Base-by-base conservation (phyloP, 2,888 invertebrate genomes). In the Hydroisotoma schaefferi region DNA sequence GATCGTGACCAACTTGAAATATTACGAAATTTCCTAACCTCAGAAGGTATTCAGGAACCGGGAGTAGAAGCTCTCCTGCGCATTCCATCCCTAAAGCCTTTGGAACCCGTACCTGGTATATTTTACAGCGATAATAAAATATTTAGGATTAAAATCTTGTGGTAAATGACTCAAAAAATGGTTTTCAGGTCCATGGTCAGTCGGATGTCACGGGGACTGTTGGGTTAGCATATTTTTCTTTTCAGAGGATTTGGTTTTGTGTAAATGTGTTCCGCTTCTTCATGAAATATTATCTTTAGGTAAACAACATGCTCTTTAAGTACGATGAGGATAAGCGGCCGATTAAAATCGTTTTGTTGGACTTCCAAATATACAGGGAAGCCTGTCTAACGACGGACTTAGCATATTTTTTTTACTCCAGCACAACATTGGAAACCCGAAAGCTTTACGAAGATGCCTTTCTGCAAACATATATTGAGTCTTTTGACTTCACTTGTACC, bases 391-490 rank as follows among this genome's bases (percentile, higher is more conserved):
- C 67, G 2, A 43, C 57, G 8, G 67, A 67, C 40, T 48, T 67
- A n/a, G 54, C 67, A 10, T 67, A 64, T 55, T 51, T 64, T 38
- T 29, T 59, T 10, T 61, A 60, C 48, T 43, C 63, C 2, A 55
- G 55, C 25, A 61, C 61, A 12, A 38, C 28, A 18, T 25, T 40
- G 22, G 49, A 68, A 15, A 48, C 73, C 18, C 61, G 73, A 5
- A 40, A 59, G 6, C 49, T 58, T 12, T 67, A 74, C 48, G 61
- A 65, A 44, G 70, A 74, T 25, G 65, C 68, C 1, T 64, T 74
- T 5, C 68, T 75, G 40, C 46, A 66, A 15, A 59, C 63, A 12
- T 75, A 75, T 59, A 70, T 73, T 53, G 52, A 63, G 18, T 47
- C 67, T 6, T 71, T 75, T 37, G 51, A 52, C 3, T 55, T 65